A percentile compares a stretch with the other conserved stretches of the same genome.
Evolutionary conservation across 2,113 vertebrate genomes (phyloP).

Genomic region (Raja brachyura): DNA sequence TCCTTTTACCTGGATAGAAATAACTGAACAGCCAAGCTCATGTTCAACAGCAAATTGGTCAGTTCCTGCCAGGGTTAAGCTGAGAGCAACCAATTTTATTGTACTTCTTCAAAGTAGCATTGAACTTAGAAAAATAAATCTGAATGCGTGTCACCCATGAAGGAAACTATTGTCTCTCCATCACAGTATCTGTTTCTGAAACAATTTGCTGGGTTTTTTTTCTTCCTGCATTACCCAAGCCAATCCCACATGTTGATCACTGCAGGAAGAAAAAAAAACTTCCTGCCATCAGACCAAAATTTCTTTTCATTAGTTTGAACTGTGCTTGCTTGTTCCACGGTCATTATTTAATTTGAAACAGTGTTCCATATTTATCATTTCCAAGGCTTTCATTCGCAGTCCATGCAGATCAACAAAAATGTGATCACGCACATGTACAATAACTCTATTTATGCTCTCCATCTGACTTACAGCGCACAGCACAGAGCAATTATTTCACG

Average conservation of each 20-base stretch:
- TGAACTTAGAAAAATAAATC: not conserved
- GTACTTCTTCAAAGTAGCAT: not conserved
- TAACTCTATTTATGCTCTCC: not conserved
- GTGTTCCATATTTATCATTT: constrained; percentile 8
- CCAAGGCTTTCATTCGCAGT: not conserved
- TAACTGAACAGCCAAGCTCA: not conserved
- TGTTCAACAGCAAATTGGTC: not conserved
- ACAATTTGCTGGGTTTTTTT: not conserved
- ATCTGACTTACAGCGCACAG: not conserved
- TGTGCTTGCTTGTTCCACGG: not conserved
- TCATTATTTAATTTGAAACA: not conserved
- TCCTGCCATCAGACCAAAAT: not conserved
- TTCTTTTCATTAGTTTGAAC: not conserved
- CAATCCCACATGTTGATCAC: not conserved
- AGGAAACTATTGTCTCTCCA: not conserved
- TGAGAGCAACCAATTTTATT: not conserved
- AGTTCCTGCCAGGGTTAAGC: not conserved
- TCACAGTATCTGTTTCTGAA: not conserved
- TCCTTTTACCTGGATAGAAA: not conserved
- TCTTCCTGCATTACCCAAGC: not conserved
- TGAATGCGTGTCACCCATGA: not conserved
- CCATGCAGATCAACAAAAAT: not conserved
- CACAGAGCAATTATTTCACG: not conserved
- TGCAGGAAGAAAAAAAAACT: not conserved
- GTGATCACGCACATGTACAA: constrained; percentile 15